Conservation (phyloP, 2,797 vertebrate genomes). For the Brotula barbata region DNA sequence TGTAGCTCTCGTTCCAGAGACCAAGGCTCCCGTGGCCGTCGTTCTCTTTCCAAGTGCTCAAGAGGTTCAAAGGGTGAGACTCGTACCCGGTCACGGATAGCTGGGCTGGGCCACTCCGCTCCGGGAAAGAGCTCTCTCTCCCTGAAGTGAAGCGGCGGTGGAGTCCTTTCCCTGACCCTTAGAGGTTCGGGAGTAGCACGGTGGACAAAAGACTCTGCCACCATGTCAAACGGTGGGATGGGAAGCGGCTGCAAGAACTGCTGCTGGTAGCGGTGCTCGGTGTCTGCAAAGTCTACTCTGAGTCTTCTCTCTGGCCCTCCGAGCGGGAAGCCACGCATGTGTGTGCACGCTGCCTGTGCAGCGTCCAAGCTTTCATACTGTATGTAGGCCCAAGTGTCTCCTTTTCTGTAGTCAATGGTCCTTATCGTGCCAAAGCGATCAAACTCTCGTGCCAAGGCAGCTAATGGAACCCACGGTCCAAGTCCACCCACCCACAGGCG, state of each 20-base stretch:
- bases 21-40: slow-evolving; percentile 89
- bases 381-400: slow-evolving; percentile 98
- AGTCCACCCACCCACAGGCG: slow-evolving; percentile 97
- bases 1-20: slow-evolving; percentile 92
- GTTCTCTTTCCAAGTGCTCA: slow-evolving; percentile 89
- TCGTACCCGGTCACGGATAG: slow-evolving; percentile 89
- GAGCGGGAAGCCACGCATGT: slow-evolving; percentile 96
- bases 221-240: slow-evolving; percentile 91
- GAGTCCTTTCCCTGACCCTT: slow-evolving; percentile 92
- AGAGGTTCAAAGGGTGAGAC: slow-evolving; percentile 89
- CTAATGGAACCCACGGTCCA: slow-evolving; percentile 94
- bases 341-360: slow-evolving; percentile 94
- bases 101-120: slow-evolving; percentile 91
- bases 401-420: slow-evolving; percentile 97
- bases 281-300: slow-evolving; percentile 96
- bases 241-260: slow-evolving; percentile 94
- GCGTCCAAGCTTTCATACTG: slow-evolving; percentile 98
- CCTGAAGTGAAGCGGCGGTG: slow-evolving; percentile 92
- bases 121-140: slow-evolving; percentile 92
- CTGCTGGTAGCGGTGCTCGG: slow-evolving; percentile 95
- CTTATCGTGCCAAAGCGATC: slow-evolving; percentile 98
- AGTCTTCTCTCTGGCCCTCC: slow-evolving; percentile 94
- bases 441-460: slow-evolving; percentile 94
- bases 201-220: slow-evolving; percentile 91
- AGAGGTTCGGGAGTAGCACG: slow-evolving; percentile 90